Base-by-base conservation (phyloP, 2,888 invertebrate species). In the Thalpophila matura region DNA sequence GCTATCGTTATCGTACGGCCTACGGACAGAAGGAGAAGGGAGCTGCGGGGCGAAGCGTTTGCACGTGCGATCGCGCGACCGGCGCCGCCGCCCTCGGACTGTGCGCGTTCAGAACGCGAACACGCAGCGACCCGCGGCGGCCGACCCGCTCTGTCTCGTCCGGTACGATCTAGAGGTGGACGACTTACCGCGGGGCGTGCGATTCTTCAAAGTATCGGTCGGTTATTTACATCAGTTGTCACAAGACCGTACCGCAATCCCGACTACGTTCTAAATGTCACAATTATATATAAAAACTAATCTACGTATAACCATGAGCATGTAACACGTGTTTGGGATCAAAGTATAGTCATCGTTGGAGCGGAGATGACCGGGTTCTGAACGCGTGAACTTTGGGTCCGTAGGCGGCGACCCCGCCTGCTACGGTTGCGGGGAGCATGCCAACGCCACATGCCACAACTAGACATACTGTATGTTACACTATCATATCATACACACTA, bases 1-100 rank as follows among this genome's bases (percentile, higher is more conserved):
- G 93, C 93, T 93, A 92, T 91, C 92, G 92, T 94, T 94, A 94
- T 92, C 94, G 94, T 94, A 92, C 93, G 91, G 91, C 94, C 95
- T 95, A 94, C 94, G 95, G 94, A 94, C 94, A 94, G 94, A 94
- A 91, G 94, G 93, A 93, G 90, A 93, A 87, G 94, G 93, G 93
- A 93, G 93, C 89, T 93, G 94, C 93, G 94, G 94, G 93, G 93
- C 90, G 94, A 93, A 92, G 93, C 94, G 92, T 87, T 87, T 88
- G 91, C 90, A 84, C 89, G 91, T 89, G 91, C 91, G 88, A 82
- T 84, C 87, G 86, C 78, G 81, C 85, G 84, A 84, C 80, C 82
- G 86, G 79, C 82, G 86, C 82, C 83, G 81, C 84, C 84, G 84
- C 80, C 81, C 82, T 80, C 74, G 72, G 66, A 71, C 80, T 45